phyloP scores from a whole-genome alignment of 2,113 vertebrate genomes.

The Zapus hudsonius region DNA sequence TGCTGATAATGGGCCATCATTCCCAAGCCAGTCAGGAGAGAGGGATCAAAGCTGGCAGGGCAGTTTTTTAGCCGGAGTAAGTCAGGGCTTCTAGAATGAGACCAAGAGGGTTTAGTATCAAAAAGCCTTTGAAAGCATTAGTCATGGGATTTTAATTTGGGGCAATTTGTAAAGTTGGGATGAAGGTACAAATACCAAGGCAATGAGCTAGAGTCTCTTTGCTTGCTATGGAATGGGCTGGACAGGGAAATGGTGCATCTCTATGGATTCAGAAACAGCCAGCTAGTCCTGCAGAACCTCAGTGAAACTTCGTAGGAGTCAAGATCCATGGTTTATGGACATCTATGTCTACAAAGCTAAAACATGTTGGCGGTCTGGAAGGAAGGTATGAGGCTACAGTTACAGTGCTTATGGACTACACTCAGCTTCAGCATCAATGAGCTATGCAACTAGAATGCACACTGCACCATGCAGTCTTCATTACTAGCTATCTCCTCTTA shows the following conservation, averaged over 20 bases:
- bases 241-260: neutral
- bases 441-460: neutral
- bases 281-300: neutral
- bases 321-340: neutral
- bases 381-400: neutral
- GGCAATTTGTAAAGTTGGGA: neutral
- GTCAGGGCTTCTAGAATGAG: neutral
- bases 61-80: neutral
- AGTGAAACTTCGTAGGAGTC: neutral
- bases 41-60: neutral
- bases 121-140: neutral
- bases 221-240: neutral
- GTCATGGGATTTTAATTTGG: neutral
- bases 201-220: neutral
- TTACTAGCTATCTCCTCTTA: neutral
- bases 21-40: conserved; percentile 4
- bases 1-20: neutral
- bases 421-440: neutral
- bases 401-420: neutral
- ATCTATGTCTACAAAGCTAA: neutral
- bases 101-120: neutral
- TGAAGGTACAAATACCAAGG: neutral
- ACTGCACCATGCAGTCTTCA: neutral
- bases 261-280: neutral
- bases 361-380: neutral